A percentile compares a stretch with the other conserved stretches of the same genome.
These are phyloP conservation scores for Echinarachnius parma DNA, from an alignment of 53 echinoderm and acorn worm genomes.

Conservation along the genomic window DNA sequence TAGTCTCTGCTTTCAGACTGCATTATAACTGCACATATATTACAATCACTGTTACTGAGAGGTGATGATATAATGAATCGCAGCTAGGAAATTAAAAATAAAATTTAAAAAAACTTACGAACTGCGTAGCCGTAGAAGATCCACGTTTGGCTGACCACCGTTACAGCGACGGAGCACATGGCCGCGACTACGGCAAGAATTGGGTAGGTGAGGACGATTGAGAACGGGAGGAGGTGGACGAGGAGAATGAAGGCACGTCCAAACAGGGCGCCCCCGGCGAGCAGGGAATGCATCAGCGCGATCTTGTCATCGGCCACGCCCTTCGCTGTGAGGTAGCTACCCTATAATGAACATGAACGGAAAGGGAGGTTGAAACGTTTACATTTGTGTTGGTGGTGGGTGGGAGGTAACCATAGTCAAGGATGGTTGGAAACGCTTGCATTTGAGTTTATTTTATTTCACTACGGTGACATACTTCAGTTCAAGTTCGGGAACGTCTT, in stretches of 20 bases:
- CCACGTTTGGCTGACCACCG: not conserved
- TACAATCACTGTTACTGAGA: too few species aligned
- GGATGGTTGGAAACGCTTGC: too few species aligned
- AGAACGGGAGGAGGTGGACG: conserved; percentile 15
- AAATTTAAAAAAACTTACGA: conserved; percentile 16
- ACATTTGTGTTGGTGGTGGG: too few species aligned
- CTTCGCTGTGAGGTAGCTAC: conserved; percentile 24
- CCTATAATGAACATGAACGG: conserved; percentile 3
- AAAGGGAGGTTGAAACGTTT: too few species aligned
- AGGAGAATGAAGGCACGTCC: conserved; percentile 7
- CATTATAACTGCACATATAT: too few species aligned
- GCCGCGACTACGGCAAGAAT: conserved; percentile 1
- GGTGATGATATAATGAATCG: too few species aligned
- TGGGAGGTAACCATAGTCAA: too few species aligned
- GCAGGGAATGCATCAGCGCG: conserved; percentile 10
- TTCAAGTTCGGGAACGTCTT: too few species aligned
- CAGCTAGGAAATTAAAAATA: too few species aligned
- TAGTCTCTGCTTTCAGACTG: too few species aligned
- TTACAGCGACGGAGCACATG: not conserved
- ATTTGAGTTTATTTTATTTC: too few species aligned
- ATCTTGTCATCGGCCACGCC: not conserved
- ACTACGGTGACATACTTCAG: too few species aligned
- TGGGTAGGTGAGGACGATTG: conserved; percentile 30
- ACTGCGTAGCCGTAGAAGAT: conserved; percentile 22
- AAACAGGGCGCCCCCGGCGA: conserved; percentile 12